phyloP scores from a whole-genome alignment of 2,888 invertebrate species.

The Auanema sp. region DNA sequence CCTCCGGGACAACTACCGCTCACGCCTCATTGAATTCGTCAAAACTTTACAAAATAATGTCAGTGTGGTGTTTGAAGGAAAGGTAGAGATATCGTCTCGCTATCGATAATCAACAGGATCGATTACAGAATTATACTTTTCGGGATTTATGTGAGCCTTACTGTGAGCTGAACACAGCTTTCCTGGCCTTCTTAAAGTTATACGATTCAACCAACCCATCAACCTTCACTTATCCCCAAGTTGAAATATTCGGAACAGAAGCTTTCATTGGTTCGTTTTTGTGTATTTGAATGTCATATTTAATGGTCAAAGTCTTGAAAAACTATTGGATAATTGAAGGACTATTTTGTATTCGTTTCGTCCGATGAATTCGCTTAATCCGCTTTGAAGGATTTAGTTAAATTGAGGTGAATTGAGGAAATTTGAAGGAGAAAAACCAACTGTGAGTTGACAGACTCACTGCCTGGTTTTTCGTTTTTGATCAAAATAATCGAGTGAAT shows the following conservation, averaged over 20 bases:
- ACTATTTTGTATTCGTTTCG: not conserved
- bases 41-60: constrained; percentile 53
- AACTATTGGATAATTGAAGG: not conserved
- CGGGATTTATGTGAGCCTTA: constrained; percentile 57
- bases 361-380: not conserved
- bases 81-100: no score
- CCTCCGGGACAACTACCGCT: constrained; percentile 45
- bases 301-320: not conserved
- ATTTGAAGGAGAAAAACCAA: not conserved
- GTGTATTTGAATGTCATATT: constrained; percentile 1
- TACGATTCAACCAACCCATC: constrained; percentile 49
- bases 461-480: no score
- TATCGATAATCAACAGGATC: no score
- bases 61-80: constrained; percentile 22
- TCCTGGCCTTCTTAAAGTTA: constrained; percentile 57
- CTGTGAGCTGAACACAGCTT: constrained; percentile 59
- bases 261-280: constrained; percentile 52
- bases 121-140: constrained; percentile 18
- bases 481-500: no score
- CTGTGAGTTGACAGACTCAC: no score
- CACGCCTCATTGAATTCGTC: constrained; percentile 45
- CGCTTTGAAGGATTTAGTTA: no score
- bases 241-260: constrained; percentile 55
- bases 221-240: constrained; percentile 53
- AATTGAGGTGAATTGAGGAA: not conserved